A percentile compares a stretch with the other conserved stretches of the same genome.
Evolutionary conservation across 2,797 vertebrate genomes (phyloP).

Genomic region (Chaunax sp.): DNA sequence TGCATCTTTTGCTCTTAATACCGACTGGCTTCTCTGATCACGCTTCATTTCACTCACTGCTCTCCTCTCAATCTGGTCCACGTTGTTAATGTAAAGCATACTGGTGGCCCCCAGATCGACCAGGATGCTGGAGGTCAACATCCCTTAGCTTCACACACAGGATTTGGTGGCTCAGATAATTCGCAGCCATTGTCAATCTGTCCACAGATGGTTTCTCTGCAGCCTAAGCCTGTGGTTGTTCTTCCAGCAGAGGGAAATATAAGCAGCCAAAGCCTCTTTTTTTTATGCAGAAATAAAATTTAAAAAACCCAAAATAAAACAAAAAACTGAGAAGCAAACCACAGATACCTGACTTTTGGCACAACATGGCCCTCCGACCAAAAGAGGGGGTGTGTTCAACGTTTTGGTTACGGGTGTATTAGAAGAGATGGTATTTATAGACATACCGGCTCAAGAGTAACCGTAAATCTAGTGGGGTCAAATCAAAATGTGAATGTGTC

Average conservation of each 20-base stretch:
- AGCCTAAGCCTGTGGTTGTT: conserved; percentile 13
- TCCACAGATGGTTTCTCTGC: conserved; percentile 30
- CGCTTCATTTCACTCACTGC: conserved; percentile 10
- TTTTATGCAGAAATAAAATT: conserved; percentile 18
- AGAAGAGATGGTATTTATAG: neutral
- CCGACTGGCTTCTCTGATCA: conserved; percentile 26
- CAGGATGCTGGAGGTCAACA: conserved; percentile 23
- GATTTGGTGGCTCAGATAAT: conserved; percentile 48
- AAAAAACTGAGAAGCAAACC: neutral
- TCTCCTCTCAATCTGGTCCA: conserved; percentile 13
- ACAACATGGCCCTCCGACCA: conserved; percentile 26
- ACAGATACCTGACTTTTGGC: conserved; percentile 39
- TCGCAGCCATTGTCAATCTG: conserved; percentile 24
- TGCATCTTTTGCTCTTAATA: conserved; percentile 22
- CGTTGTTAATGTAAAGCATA: conserved; percentile 17
- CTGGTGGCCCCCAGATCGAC: conserved; percentile 6
- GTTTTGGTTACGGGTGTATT: conserved; percentile 22
- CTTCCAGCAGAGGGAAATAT: conserved; percentile 10
- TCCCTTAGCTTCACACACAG: conserved; percentile 12
- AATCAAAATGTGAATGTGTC: conserved; percentile 28
- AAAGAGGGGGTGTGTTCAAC: conserved; percentile 24
- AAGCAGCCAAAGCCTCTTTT: conserved; percentile 24
- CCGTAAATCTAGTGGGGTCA: conserved; percentile 22
- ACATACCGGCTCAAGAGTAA: conserved; percentile 9
- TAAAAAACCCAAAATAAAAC: too few species aligned